Evolutionary conservation across 2,113 vertebrate species (phyloP).

Genomic region (Prionailurus viverrinus): DNA sequence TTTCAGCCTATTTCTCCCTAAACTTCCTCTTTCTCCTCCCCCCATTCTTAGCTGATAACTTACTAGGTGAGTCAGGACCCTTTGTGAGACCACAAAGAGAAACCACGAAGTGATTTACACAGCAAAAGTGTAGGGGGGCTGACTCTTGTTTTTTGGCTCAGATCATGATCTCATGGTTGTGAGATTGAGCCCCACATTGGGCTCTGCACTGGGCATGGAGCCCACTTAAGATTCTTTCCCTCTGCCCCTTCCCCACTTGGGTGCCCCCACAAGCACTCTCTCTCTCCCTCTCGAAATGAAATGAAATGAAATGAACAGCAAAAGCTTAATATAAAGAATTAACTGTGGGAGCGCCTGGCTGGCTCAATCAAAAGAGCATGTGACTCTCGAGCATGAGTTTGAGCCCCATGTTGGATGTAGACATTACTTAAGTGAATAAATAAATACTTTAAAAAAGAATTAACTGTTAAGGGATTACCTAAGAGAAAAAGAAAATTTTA

Average conservation of each 20-base stretch:
- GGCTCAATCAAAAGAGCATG: neutral
- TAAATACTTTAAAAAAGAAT: neutral
- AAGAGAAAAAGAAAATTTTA: neutral
- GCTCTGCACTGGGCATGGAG: too few species aligned
- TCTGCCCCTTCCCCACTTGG: too few species aligned
- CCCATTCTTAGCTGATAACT: neutral
- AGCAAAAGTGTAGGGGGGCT: neutral
- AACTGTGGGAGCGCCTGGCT: neutral
- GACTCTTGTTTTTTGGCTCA: too few species aligned
- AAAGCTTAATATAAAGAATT: neutral
- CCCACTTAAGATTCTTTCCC: too few species aligned
- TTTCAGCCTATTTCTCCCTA: neutral
- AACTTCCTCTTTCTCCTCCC: neutral
- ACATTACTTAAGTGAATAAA: neutral
- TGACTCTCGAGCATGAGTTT: neutral
- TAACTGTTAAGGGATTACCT: neutral
- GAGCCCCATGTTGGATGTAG: neutral
- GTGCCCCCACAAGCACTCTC: too few species aligned
- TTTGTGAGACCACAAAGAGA: neutral
- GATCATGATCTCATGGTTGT: too few species aligned
- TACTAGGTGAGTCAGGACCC: neutral
- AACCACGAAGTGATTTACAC: neutral
- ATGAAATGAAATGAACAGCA: neutral
- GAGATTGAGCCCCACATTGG: too few species aligned
- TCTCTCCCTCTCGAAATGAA: too few species aligned